Evolutionary conservation across 2,113 vertebrate genomes (phyloP).

Genomic region (Hassar affinis): DNA sequence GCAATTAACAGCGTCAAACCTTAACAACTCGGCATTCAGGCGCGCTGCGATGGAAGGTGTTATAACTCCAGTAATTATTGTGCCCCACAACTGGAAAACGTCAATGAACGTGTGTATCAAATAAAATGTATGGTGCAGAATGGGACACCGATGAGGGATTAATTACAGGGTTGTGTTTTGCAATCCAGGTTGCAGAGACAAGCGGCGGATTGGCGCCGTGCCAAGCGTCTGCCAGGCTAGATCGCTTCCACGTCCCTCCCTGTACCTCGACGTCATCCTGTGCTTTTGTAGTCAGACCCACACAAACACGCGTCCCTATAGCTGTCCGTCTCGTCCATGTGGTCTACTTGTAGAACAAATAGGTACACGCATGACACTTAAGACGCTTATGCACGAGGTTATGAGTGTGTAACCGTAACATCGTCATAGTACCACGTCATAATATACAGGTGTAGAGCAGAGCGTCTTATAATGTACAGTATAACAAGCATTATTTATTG

Average conservation of each 20-base stretch:
- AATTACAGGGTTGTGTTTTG: slow-evolving; percentile 81
- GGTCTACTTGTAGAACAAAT: too few species aligned
- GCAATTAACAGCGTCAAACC: slow-evolving; percentile 84
- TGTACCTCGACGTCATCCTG: background rate
- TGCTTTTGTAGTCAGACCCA: background rate
- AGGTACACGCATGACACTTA: too few species aligned
- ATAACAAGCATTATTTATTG: too few species aligned
- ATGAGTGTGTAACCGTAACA: too few species aligned
- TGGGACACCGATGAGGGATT: slow-evolving; percentile 79
- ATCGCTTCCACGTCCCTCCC: slow-evolving; percentile 5
- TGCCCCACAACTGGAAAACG: slow-evolving; percentile 75
- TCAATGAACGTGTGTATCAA: slow-evolving; percentile 79
- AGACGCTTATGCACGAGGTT: too few species aligned
- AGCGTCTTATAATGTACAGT: too few species aligned
- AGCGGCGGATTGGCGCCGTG: slow-evolving; percentile 68
- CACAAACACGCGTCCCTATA: background rate
- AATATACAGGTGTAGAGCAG: too few species aligned
- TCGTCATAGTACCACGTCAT: too few species aligned
- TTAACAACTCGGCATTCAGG: slow-evolving; percentile 77
- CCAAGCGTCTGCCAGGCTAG: slow-evolving; percentile 48
- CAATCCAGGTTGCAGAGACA: slow-evolving; percentile 66
- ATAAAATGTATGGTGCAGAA: slow-evolving; percentile 77
- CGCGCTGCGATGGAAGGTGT: slow-evolving; percentile 57
- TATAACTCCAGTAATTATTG: slow-evolving; percentile 81
- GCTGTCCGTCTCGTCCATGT: background rate